Evolutionary conservation across 1,140 invertebrate genomes (phyloP), one percentile per base, ranked within the genome.

Genomic region (Ctenoplectra terminalis): DNA sequence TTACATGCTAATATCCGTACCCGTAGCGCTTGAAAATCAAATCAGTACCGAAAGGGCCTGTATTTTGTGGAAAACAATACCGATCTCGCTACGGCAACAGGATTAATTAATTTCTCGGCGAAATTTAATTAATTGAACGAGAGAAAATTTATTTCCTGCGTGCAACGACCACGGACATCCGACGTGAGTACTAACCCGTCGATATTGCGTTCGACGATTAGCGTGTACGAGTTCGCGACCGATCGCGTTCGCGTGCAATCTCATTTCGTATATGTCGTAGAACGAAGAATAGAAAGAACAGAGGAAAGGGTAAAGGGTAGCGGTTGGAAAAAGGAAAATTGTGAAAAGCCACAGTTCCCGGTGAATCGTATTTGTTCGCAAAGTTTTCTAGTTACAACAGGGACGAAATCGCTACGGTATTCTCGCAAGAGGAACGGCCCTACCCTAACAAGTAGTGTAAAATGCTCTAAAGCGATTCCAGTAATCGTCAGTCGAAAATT

Each of bases 81-180:
- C 78, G 61, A 31, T n/a, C 72, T 87, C 63, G 70, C 83, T 81
- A 87, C 58, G 69, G 67, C 56, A 40, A 84, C 76, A 81, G 69
- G 73, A 48, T 84, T 83, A 84, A 87, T 87, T 84, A 87, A 87
- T 87, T 78, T 71, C 74, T 77, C 58, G 74, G 50, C 69, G 81
- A 87, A 81, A 86, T 87, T 81, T 76, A 83, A 87, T 87, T 72
- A 77, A 87, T 87, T 37, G 63, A 73, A 81, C 81, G 67, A 60
- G 52, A 66, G 46, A 87, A 72, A 87, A 87, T 87, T 84, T 73
- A 86, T 87, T 86, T 71, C 67, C 58, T n/a, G 37, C n/a, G 50
- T 23, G 67, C 69, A 34, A 11, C 66, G 67, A 13, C 43, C 37
- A 46, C 67, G 43, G 37, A 60, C 81, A n/a, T 70, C 75, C 69